Evolutionary conservation across 2,113 vertebrate genomes (phyloP), one percentile per base, ranked within the genome.

Genomic region (Rhinolophus ferrumequinum): DNA sequence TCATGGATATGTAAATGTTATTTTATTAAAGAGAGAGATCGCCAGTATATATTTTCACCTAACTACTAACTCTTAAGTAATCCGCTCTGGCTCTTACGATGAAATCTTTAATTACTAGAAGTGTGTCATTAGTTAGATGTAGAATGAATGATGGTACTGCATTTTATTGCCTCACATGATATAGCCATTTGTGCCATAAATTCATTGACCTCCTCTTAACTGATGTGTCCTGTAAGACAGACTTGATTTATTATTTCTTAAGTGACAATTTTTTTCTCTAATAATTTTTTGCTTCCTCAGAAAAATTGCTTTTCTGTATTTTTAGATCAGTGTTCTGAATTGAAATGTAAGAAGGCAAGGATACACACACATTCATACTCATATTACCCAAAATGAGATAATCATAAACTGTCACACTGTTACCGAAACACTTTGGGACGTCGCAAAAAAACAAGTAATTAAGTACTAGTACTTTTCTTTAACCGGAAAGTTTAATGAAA

Each of bases 121-220:
- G 98, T 97, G 92, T 8, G 89, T 98, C 98, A 97, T 98, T 98
- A 98, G 96, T 96, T 98, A 97, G 96, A 94, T 97, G 95, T 91
- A 50, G 97, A 98, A 97, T 98, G 98, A 98, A 97, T 98, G 66
- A 98, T 98, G 97, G 93, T 85, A 21, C 94, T 98, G 88, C 67
- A 0, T 98, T 98, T 98, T 98, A 98, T 98, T 98, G 98, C 97
- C 89, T 97, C 93, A 90, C 93, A 97, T 97, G 98, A 98, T 98
- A 98, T 11, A 98, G 96, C 97, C 97, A 98, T 98, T 99, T 98
- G 97, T 97, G 98, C 97, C 98, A 97, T 98, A 98, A 99, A 98
- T 98, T 98, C 98, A 98, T 98, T 98, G 98, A 98, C 98, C 98
- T 98, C 98, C 96, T 98, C 98, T 97, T 97, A 98, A 98, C 98